Base-by-base conservation (phyloP, 2,113 vertebrate species). In the Toxotes chatareus region DNA sequence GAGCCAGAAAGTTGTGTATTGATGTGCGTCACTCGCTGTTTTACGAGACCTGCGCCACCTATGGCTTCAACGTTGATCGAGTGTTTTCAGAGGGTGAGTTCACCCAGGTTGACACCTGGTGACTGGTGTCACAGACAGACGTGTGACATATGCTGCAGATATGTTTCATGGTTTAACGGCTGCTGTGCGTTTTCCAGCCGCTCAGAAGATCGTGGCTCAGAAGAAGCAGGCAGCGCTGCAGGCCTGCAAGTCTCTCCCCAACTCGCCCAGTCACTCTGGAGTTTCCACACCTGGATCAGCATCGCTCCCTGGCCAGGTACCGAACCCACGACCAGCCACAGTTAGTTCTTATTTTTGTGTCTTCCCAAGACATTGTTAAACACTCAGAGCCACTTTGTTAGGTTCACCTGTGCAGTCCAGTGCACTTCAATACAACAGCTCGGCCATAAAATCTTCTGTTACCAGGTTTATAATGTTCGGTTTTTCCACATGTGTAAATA, bases 21-120 rank as follows among this genome's bases (percentile, higher is more conserved):
- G 97, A 97, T 17, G 95, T 96, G 86, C 95, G 93, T 7, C 95
- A 97, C 56, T 98, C 97, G 34, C 94, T 96, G 76, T 99, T 99
- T 87, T 99, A 97, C 1, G 98, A 99, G 94, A 99, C 98, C 23
- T 99, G 98, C 0, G 97, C 98, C 31, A 99, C 98, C 3, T 99
- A 99, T 0, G 98, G 98, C 16, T 97, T 99, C 89, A 99, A 99
- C 0, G 97, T 99, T 0, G 98, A 99, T 42, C 86, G 98, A 16
- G 97, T 99, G 81, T 99, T 99, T 92, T 94, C 93, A 3, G 98
- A 99, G 90, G 97, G 97, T 98, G 73, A 95, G 92, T 32, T 34
- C 4, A 51, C 47, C 7, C 31, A 4, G 19, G 3, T 16, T 12
- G 19, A n/a, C 7, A 9, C 3, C 14, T 12, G 7, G 32, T 62